phyloP scores from a whole-genome alignment of 2,113 vertebrate genomes.

The Cryptomyrus ogoouensis region DNA sequence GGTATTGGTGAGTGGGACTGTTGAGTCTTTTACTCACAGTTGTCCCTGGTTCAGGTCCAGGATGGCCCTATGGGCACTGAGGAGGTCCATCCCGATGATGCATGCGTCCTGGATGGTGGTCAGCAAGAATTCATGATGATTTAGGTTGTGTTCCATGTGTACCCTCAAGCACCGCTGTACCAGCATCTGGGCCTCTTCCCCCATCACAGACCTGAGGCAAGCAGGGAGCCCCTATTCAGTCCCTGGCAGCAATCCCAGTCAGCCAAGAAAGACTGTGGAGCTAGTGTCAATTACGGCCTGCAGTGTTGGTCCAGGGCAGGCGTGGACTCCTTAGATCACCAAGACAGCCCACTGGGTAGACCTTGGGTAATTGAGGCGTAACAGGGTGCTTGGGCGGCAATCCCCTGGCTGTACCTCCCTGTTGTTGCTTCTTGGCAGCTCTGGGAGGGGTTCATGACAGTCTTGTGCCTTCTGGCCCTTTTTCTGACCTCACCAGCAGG shows the following conservation, averaged over 20 bases:
- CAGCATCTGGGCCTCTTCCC: background rate
- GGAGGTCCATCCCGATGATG: background rate
- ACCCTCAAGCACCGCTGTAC: background rate
- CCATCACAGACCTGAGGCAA: background rate
- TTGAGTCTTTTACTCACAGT: background rate
- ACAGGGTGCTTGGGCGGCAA: background rate
- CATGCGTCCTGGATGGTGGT: background rate
- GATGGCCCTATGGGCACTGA: background rate
- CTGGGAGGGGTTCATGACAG: background rate
- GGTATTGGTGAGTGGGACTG: background rate
- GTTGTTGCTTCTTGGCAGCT: background rate
- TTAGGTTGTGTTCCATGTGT: background rate
- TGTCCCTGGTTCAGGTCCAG: background rate
- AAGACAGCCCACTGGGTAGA: background rate
- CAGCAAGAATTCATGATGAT: background rate
- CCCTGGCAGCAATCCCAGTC: background rate
- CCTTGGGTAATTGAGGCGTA: background rate
- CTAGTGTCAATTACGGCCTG: background rate
- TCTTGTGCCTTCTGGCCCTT: background rate
- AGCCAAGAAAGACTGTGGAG: background rate
- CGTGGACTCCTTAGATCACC: background rate
- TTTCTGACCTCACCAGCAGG: background rate
- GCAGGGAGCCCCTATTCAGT: background rate
- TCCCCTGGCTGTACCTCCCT: background rate
- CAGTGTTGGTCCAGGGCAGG: background rate